These are phyloP conservation scores for Leptinotarsa undecemlineata DNA, from an alignment of 1,140 invertebrate species.

Conservation along the genomic window DNA sequence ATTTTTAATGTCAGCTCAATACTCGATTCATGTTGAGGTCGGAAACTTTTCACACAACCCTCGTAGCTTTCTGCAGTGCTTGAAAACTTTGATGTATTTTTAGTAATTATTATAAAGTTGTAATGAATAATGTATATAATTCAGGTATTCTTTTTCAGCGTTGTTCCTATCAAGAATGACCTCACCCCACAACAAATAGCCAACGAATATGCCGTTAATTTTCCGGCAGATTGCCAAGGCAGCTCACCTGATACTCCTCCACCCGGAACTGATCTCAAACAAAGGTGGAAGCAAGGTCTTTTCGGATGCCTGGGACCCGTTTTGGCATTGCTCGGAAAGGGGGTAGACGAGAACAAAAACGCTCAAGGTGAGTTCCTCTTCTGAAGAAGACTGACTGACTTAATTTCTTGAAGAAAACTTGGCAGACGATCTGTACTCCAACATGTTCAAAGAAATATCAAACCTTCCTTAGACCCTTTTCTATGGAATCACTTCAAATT, in stretches of 20 bases:
- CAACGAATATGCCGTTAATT: constrained; percentile 39
- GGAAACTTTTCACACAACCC: too few relatives aligned
- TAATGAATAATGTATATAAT: too few relatives aligned
- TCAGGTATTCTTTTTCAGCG: constrained; percentile 5
- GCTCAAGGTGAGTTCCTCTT: constrained; percentile 50
- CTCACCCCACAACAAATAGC: constrained; percentile 27
- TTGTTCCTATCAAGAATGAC: constrained; percentile 21
- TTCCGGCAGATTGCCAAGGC: constrained; percentile 44
- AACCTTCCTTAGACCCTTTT: too few relatives aligned
- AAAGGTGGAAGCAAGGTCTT: constrained; percentile 79
- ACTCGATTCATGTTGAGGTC: too few relatives aligned
- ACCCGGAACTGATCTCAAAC: constrained; percentile 59
- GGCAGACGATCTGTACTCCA: too few relatives aligned
- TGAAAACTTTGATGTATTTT: too few relatives aligned
- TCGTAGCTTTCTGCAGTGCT: too few relatives aligned
- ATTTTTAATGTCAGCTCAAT: too few relatives aligned
- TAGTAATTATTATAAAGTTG: too few relatives aligned
- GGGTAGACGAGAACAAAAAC: constrained; percentile 70
- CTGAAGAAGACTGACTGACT: neutral
- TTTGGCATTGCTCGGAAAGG: constrained; percentile 82
- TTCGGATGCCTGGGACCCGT: constrained; percentile 85
- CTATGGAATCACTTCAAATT: too few relatives aligned
- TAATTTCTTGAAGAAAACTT: too few relatives aligned
- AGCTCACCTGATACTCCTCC: constrained; percentile 54
- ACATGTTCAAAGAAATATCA: too few relatives aligned